phyloP scores from a whole-genome alignment of 1,140 invertebrate species.

The Cylas formicarius region DNA sequence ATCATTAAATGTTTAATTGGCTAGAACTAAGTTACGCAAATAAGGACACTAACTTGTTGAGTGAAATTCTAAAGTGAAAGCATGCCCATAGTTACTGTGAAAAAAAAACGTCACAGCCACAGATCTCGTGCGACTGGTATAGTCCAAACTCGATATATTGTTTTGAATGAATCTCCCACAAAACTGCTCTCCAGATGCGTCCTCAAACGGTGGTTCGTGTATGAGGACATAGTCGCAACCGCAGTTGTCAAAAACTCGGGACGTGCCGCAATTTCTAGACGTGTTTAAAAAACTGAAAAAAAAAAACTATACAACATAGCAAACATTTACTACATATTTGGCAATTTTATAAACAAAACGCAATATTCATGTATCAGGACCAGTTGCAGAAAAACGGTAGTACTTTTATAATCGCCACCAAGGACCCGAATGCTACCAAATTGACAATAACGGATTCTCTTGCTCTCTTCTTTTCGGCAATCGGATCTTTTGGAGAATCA shows the following conservation, averaged over 20 bases:
- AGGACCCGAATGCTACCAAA: no score
- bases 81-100: constrained; percentile 53
- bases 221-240: constrained; percentile 63
- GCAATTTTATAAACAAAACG: constrained; percentile 4
- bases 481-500: no score
- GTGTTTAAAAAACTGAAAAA: constrained; percentile 40
- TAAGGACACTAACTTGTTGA: constrained; percentile 53
- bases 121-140: constrained; percentile 56
- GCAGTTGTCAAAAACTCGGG: constrained; percentile 37
- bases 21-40: neutral
- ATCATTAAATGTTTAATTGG: neutral
- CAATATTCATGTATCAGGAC: no score
- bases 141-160: constrained; percentile 40
- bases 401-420: no score
- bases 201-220: constrained; percentile 60
- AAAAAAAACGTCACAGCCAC: constrained; percentile 57
- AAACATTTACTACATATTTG: neutral
- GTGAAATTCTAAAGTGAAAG: constrained; percentile 58
- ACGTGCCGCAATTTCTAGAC: constrained; percentile 39
- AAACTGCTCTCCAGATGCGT: constrained; percentile 53
- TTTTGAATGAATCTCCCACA: constrained; percentile 50
- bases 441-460: no score
- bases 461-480: no score
- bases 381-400: no score
- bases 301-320: neutral